These are phyloP conservation scores for Cinclus cinclus DNA, from an alignment of 2,113 vertebrate species.

Conservation along the genomic window DNA sequence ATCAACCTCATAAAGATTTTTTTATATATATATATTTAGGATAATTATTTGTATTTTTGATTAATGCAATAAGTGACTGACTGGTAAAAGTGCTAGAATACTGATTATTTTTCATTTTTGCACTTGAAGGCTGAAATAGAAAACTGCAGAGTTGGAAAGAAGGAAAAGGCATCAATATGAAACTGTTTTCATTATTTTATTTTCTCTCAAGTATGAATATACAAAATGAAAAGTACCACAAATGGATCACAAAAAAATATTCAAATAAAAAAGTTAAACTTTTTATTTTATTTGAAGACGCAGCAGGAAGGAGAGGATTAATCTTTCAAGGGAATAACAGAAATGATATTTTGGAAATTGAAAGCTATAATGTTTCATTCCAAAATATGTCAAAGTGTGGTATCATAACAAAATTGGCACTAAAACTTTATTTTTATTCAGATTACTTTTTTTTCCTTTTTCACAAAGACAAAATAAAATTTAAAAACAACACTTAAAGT, in stretches of 20 bases:
- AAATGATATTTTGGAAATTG: slow-evolving; percentile 41
- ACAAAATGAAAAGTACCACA: background rate
- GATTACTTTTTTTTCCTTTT: background rate
- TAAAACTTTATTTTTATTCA: slow-evolving; percentile 47
- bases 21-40: background rate
- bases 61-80: background rate
- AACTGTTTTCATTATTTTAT: background rate
- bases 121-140: background rate
- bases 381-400: slow-evolving; percentile 19
- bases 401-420: background rate
- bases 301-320: slow-evolving; percentile 17
- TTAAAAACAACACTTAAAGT: background rate
- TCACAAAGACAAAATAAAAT: background rate
- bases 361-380: slow-evolving; percentile 27
- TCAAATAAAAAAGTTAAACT: slow-evolving; percentile 11
- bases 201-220: background rate
- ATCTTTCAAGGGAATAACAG: slow-evolving; percentile 6
- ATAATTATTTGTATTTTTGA: background rate
- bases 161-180: background rate
- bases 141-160: background rate
- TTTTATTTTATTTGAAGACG: background rate
- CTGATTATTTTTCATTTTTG: background rate
- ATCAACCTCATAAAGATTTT: background rate
- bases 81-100: background rate
- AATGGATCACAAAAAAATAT: background rate